A percentile compares a stretch with the other conserved stretches of the same genome.
phyloP scores from a whole-genome alignment of 2,888 invertebrate species.

The Temnothorax rugatulus region DNA sequence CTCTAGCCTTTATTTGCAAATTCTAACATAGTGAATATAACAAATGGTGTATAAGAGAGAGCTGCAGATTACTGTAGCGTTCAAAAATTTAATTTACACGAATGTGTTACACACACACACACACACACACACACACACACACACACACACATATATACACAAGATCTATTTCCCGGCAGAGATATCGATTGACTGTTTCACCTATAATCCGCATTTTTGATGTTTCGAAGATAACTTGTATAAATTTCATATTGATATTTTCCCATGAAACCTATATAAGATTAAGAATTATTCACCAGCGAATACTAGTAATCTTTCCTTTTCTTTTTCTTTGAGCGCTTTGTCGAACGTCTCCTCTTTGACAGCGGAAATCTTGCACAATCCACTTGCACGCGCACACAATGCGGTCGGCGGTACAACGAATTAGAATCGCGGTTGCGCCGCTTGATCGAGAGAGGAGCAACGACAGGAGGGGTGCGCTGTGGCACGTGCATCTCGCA shows the following conservation, averaged over 20 bases:
- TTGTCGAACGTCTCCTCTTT: neutral
- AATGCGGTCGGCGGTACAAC: slow-evolving; percentile 50
- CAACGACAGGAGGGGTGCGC: slow-evolving; percentile 43
- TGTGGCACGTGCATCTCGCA: slow-evolving; percentile 80
- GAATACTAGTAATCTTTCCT: neutral
- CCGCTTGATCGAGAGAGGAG: slow-evolving; percentile 14
- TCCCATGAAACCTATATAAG: neutral
- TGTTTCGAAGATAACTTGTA: neutral
- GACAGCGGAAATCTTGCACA: slow-evolving; percentile 24
- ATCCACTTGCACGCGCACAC: slow-evolving; percentile 14
- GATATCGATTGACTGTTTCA: neutral
- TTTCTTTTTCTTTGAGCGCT: neutral
- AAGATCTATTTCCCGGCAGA: slow-evolving; percentile 12
- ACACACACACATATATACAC: neutral
- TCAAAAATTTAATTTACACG: slow-evolving; percentile 10
- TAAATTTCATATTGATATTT: neutral
- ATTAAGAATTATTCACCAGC: neutral
- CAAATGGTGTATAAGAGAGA: neutral
- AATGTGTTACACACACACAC: neutral
- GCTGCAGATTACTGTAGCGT: neutral
- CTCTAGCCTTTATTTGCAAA: neutral
- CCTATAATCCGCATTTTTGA: neutral
- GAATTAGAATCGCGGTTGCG: slow-evolving; percentile 65
- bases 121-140: too few species aligned
- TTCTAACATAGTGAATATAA: neutral